Evolutionary conservation across 2,888 invertebrate species (phyloP), one percentile per base, ranked within the genome.

Genomic region (Belgica antarctica): DNA sequence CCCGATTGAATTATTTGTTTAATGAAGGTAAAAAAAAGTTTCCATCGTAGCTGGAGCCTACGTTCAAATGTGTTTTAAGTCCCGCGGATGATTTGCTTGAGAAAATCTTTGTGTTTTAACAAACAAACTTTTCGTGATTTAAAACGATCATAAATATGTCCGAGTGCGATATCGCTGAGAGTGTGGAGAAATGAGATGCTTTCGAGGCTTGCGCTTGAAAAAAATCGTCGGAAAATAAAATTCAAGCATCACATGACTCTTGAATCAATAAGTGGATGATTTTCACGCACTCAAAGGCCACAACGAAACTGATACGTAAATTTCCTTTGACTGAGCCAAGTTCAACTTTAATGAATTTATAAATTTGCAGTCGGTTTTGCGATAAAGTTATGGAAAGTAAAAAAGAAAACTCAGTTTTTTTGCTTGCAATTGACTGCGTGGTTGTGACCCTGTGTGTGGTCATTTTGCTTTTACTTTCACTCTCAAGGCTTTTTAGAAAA

Each of bases 1-100:
- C 15, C 15, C 59, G 59, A 59, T 27, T 59, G 59, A 59, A 59
- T 59, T 59, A 59, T 59, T 59, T 59, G 59, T 59, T 59, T 59
- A 59, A 59, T 27, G 27, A 10, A 27, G 59, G 27, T 12, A 59
- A 59, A 59, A 27, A 59, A 59, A 27, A 59, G 59, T 27, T 17
- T 52, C 22, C 19, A 22, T 52, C 52, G 15, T 46, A 46, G 27
- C 22, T 5, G 12, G 59, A 59, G 22, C 59, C 59, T 59, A 59
- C 25, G 27, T 7, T 41, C 15, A 31, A n/a, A n/a, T 15, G 41
- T 12, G 15, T 41, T 7, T 41, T 41, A n/a, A 52, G 52, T 22
- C 41, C 52, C 52, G 52, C 52, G 52, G 52, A 52, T n/a, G 52
- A 52, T 52, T 17, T 12, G 12, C 7, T 31, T 31, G 12, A 31